A percentile compares a stretch with the other conserved stretches of the same genome.
These are phyloP conservation scores for Toxotes jaculatrix DNA, from an alignment of 2,113 vertebrate species.

Conservation along the genomic window DNA sequence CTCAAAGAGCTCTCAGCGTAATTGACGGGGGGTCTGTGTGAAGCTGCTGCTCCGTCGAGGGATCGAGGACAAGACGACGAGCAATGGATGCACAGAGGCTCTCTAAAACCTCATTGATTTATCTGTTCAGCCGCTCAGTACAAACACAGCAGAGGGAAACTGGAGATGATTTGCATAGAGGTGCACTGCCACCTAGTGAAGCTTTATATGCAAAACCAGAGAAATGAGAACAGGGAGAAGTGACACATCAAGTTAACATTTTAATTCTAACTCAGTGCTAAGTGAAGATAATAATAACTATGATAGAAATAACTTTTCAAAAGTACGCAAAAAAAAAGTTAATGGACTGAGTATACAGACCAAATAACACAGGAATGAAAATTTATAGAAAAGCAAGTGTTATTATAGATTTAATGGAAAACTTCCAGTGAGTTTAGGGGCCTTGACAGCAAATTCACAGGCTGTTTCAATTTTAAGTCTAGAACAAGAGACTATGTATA, in stretches of 20 bases:
- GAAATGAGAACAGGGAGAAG: not conserved
- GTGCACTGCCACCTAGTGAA: constrained; percentile 88
- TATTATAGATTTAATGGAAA: too few species aligned
- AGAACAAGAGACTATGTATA: too few species aligned
- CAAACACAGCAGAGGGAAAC: not conserved
- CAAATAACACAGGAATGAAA: too few species aligned
- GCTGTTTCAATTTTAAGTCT: too few species aligned
- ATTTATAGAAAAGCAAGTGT: too few species aligned
- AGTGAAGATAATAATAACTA: too few species aligned
- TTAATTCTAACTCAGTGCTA: not conserved
- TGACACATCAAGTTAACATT: not conserved
- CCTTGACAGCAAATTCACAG: too few species aligned
- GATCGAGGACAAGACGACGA: not conserved
- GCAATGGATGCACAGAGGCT: not conserved
- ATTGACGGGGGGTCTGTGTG: not conserved
- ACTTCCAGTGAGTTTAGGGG: too few species aligned
- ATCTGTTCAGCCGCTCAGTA: not conserved
- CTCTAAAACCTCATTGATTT: not conserved
- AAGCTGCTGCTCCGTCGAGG: not conserved
- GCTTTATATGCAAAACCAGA: constrained; percentile 20
- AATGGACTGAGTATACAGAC: too few species aligned
- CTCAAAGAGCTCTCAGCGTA: constrained; percentile 25
- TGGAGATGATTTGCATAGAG: constrained; percentile 66
- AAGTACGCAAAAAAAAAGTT: not conserved
- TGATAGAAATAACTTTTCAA: too few species aligned